Conservation (phyloP, 2,797 vertebrate species). For the Buceros bicornis region DNA sequence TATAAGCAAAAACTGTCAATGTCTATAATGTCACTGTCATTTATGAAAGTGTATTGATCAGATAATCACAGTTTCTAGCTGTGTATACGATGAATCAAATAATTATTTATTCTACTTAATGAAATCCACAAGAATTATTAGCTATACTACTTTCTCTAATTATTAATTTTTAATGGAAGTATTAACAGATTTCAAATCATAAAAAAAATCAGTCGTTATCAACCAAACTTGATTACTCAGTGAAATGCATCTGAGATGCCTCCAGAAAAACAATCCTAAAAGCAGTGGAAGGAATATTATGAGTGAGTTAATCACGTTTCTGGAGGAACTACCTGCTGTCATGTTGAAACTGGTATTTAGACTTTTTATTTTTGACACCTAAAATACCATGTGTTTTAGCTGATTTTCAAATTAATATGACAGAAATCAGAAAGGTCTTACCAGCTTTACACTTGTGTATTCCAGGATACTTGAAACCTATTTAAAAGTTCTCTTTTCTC, state of each 20-base stretch:
- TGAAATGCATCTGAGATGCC: neutral
- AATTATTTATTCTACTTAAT: conserved; percentile 12
- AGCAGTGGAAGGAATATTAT: neutral
- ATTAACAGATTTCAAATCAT: neutral
- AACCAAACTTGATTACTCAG: neutral
- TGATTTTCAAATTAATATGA: neutral
- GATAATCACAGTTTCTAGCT: neutral
- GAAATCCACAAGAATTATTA: neutral
- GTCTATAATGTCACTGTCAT: neutral
- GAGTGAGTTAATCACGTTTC: neutral
- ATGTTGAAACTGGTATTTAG: neutral
- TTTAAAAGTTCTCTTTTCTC: neutral
- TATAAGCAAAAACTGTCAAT: neutral
- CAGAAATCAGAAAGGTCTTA: neutral
- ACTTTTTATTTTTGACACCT: neutral
- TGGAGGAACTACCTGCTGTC: neutral
- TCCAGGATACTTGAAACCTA: neutral
- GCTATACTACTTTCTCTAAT: neutral
- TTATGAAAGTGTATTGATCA: neutral
- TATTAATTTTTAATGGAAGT: neutral
- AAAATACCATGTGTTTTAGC: neutral
- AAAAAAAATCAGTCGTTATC: neutral
- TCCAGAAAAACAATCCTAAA: neutral
- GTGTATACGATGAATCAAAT: neutral
- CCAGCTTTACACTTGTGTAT: neutral